Conservation (phyloP, 2,113 vertebrate genomes). For the Felis chaus region DNA sequence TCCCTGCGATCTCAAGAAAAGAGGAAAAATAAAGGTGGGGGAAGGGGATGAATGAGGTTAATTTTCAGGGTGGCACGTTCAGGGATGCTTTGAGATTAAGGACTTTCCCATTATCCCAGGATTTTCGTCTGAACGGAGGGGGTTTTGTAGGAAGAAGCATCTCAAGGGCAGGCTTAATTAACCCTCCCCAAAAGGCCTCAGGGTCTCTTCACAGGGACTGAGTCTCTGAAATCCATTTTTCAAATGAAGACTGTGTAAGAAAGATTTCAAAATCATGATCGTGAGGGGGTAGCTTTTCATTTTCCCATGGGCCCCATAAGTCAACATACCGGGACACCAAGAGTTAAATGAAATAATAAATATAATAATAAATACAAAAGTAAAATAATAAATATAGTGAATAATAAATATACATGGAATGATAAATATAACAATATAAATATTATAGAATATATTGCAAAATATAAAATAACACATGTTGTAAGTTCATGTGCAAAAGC, state of each 20-base stretch:
- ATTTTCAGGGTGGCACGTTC: slow-evolving; percentile 54
- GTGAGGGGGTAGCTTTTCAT: not conserved
- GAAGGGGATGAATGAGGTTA: slow-evolving; percentile 64
- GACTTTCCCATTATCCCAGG: slow-evolving; percentile 60
- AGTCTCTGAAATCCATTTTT: slow-evolving; percentile 44
- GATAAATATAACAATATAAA: not conserved
- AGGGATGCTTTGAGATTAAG: slow-evolving; percentile 65
- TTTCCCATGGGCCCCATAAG: not conserved
- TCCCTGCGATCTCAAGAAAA: slow-evolving; percentile 64
- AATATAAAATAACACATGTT: not conserved
- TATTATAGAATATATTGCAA: slow-evolving; percentile 5
- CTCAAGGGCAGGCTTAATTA: not conserved
- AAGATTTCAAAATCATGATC: slow-evolving; percentile 55
- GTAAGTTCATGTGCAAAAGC: slow-evolving; percentile 29
- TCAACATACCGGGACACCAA: not conserved
- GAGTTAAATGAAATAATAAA: slow-evolving; percentile 35
- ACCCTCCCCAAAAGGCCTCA: not conserved
- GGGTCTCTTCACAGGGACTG: not conserved
- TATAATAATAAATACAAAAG: not conserved
- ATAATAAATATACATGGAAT: not conserved
- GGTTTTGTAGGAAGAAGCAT: slow-evolving; percentile 52
- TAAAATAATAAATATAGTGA: not conserved
- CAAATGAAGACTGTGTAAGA: slow-evolving; percentile 8
- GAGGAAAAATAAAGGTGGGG: slow-evolving; percentile 45
- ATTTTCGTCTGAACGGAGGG: slow-evolving; percentile 62